Base-by-base conservation (phyloP, 2,113 vertebrate genomes). In the Melanocharis versteri region DNA sequence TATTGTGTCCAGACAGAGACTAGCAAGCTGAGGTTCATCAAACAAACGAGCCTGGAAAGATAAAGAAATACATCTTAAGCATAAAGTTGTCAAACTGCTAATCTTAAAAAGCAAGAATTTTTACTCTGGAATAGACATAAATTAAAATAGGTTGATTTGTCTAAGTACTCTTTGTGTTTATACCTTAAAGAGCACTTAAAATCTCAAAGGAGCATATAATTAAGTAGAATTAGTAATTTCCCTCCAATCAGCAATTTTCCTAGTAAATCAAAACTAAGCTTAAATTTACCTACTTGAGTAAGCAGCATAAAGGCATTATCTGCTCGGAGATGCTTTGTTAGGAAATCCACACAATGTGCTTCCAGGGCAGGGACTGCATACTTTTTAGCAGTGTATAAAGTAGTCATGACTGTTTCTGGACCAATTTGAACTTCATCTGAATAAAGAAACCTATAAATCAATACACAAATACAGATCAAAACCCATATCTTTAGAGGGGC, bases 261-360 rank as follows among this genome's bases (percentile, higher is more conserved):
- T 50, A 66, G 14, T 27, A 92, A 92, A 54, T 30, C 28, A 90
- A 62, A 91, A 76, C 28, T 62, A 87, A 94, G 39, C 35, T 93
- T 86, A 79, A 88, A 85, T 91, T 89, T 87, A 90, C 93, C 96
- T 91, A 99, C 99, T 98, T 99, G 99, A 89, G 99, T 99, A 90
- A 99, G 99, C 35, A 99, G 97, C 99, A 99, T 99, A 94, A 99
- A 99, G 39, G 99, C 99, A 73, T 99, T 99, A 95, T 99, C 99
- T 50, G 99, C 99, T 96, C 99, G 97, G 58, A 99, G 99, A 78
- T 99, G 98, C 91, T 99, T 99, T 40, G 98, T 99, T 58, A 99
- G 98, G 92, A 99, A 99, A 71, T 99, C 98, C 83, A 99, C 99
- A 92, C 99, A 99, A 68, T 99, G 98, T 31, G 98, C 96, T 97